Evolutionary conservation across 2,888 invertebrate species (phyloP), one percentile per base, ranked within the genome.

Genomic region (Schizaphis graminum): DNA sequence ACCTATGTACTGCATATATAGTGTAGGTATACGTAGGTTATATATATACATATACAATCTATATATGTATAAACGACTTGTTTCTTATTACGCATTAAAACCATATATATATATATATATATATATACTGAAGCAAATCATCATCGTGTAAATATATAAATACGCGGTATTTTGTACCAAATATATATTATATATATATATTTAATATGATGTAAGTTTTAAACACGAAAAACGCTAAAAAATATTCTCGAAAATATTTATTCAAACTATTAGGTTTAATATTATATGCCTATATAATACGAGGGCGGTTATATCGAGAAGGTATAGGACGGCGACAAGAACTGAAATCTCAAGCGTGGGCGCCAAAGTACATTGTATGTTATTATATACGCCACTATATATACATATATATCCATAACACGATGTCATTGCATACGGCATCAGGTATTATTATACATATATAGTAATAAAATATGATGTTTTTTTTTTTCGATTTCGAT

Each of bases 401-500:
- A 8, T 13, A 1, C 21, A 21, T 67, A n/a, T 16, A 8, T 11
- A 11, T 16, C 1, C 16, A 53, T 53, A 16, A 16, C 4, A n/a
- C 16, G n/a, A n/a, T 35, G n/a, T 67, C n/a, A 67, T 67, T 35
- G n/a, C 28, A 67, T 67, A n/a, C 44, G 44, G 7, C n/a, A 44
- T 44, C 41, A 16, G 67, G n/a, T 61, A 61, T 26, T 61, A 61
- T 28, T 13, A 7, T 35, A 53, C 13, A 21, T 49, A 53, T 67
- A 67, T n/a, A 67, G 35, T 35, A 16, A 67, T n/a, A 67, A n/a
- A 5, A 77, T 35, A 77, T 77, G 16, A 77, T 41, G 35, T 56
- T 56, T 41, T 61, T 61, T 88, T 90, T 87, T 88, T 61, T 56
- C 7, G 41, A 77, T 77, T 77, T 53, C 92, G 89, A 93, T 93